Conservation (phyloP, 2,888 invertebrate species). For the Didymodactylos carnosus region DNA sequence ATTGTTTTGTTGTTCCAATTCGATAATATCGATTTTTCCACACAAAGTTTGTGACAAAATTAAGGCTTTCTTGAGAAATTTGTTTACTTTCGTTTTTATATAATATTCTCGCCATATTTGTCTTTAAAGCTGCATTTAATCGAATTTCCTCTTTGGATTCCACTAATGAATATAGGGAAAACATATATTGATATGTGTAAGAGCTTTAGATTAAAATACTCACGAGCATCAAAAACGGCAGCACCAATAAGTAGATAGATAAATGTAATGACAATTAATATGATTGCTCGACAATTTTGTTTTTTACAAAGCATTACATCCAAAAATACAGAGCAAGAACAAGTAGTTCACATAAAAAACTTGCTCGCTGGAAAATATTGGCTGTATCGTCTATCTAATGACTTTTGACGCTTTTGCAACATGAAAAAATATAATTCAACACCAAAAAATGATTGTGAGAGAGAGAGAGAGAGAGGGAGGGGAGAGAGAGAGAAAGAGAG, state of each 20-base stretch:
- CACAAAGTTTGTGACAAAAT: background rate
- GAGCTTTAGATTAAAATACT: background rate
- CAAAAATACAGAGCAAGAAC: background rate
- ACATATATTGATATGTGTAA: too few relatives aligned
- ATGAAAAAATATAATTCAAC: too few relatives aligned
- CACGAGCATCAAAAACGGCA: background rate
- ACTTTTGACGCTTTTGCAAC: too few relatives aligned
- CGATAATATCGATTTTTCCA: background rate
- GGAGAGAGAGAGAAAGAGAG: background rate
- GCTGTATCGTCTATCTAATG: too few relatives aligned
- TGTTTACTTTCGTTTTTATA: background rate
- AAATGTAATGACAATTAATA: background rate
- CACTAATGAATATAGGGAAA: background rate
- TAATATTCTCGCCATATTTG: background rate
- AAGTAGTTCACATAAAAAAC: too few relatives aligned
- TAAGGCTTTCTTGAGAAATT: too few relatives aligned
- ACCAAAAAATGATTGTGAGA: background rate
- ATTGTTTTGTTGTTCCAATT: conserved; percentile 42
- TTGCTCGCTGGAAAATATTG: too few relatives aligned
- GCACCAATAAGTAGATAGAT: background rate
- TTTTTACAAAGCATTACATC: background rate
- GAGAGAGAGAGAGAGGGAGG: background rate
- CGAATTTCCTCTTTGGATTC: background rate
- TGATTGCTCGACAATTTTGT: background rate
- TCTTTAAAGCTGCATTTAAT: too few relatives aligned